Conservation (phyloP, 2,113 vertebrate species). For the Polyodon spathula region DNA sequence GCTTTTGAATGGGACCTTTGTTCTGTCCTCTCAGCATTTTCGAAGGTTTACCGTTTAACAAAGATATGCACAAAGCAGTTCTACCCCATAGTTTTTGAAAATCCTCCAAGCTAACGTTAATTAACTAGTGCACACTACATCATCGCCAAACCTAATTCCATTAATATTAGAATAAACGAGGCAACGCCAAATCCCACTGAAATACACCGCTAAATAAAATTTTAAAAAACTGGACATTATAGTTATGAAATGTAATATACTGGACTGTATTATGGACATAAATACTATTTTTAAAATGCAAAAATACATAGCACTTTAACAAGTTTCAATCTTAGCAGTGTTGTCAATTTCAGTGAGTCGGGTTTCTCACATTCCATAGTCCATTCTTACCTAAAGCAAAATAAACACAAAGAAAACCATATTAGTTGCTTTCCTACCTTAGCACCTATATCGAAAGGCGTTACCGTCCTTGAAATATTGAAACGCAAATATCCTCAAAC, state of each 20-base stretch:
- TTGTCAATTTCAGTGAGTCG: background rate
- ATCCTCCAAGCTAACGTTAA: too few species aligned
- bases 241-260: background rate
- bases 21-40: too few species aligned
- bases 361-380: background rate
- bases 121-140: too few species aligned
- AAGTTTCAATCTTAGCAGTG: background rate
- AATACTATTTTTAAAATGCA: background rate
- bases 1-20: too few species aligned
- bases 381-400: background rate
- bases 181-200: too few species aligned
- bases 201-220: too few species aligned
- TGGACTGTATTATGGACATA: background rate
- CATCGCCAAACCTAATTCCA: too few species aligned
- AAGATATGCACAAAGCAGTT: too few species aligned
- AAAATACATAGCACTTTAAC: background rate
- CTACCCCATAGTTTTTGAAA: too few species aligned
- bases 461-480: background rate
- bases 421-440: background rate
- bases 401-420: background rate
- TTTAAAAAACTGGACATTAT: too few species aligned
- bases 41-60: too few species aligned
- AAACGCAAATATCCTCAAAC: background rate
- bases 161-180: too few species aligned
- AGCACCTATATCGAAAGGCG: background rate